Evolutionary conservation across 2,113 vertebrate species (phyloP).

Genomic region (Centropristis striata): DNA sequence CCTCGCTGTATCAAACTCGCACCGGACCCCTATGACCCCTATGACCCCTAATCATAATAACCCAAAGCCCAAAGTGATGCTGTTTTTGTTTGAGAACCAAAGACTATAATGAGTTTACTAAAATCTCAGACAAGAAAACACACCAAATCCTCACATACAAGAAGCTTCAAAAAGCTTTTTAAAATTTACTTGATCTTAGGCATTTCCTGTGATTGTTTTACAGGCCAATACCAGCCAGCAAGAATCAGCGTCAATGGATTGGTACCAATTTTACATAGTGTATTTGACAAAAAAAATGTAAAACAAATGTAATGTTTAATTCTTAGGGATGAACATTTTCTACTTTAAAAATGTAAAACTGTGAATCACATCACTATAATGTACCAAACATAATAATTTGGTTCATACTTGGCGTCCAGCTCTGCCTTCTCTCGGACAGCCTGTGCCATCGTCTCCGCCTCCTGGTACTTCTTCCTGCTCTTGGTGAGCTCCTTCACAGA

Average conservation of each 20-base stretch:
- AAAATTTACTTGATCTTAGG: too few relatives aligned
- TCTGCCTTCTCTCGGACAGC: conserved; percentile 96
- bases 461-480: conserved; percentile 99
- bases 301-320: neutral
- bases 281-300: neutral
- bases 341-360: neutral
- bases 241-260: neutral
- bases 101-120: too few relatives aligned
- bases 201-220: neutral
- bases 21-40: too few relatives aligned
- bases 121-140: too few relatives aligned
- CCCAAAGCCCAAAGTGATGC: too few relatives aligned
- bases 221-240: neutral
- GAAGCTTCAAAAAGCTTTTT: too few relatives aligned
- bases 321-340: neutral
- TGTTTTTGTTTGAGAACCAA: too few relatives aligned
- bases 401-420: conserved; percentile 96
- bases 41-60: too few relatives aligned
- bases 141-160: too few relatives aligned
- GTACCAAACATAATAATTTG: neutral
- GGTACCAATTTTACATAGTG: too few relatives aligned
- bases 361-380: neutral
- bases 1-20: too few relatives aligned
- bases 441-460: conserved; percentile 97
- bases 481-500: conserved; percentile 98